Evolutionary conservation across 2,888 invertebrate genomes (phyloP), one percentile per base, ranked within the genome.

Genomic region (Tryphoninae sp.): DNA sequence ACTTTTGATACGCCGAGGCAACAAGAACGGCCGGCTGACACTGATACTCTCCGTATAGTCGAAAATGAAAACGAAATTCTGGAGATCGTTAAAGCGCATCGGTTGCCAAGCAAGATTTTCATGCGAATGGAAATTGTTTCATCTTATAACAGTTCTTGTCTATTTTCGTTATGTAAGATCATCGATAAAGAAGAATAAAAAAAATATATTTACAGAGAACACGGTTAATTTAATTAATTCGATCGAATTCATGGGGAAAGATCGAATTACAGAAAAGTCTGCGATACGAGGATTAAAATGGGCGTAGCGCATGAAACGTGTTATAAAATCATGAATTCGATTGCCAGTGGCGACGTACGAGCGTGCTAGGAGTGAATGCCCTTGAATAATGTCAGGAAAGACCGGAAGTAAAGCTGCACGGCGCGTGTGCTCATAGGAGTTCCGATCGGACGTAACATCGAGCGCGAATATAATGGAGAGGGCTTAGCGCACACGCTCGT

Each of bases 51-150:
- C 40, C 53, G 51, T 16, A 19, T 19, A 53, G 49, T 69, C n/a
- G 79, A 65, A 73, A 82, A 80, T 77, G 82, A 82, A 82, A 82
- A 59, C 80, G 80, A 82, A 82, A 80, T 55, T 74, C 69, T 33
- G n/a, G 23, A 49, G 58, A 53, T 77, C 59, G 72, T 73, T 59
- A 45, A 73, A 72, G 64, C 64, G 67, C 65, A 62, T 78, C 81
- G 67, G 33, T 51, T 72, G 62, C 40, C 11, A 72, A 42, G 71
- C 40, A 7, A 58, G 53, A 40, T 59, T 81, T 73, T 68, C 42
- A 69, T 51, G 45, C 49, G 9, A 1, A 45, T 76, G 23, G 3
- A 23, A 23, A 73, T 67, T 65, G 16, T 59, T 53, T 45, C 53
- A n/a, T n/a, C 3, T 13, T 6, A 3, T 64, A n/a, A 4, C 19